Base-by-base conservation (phyloP, 2,888 invertebrate species). In the Lasioglossum oenotherae region DNA sequence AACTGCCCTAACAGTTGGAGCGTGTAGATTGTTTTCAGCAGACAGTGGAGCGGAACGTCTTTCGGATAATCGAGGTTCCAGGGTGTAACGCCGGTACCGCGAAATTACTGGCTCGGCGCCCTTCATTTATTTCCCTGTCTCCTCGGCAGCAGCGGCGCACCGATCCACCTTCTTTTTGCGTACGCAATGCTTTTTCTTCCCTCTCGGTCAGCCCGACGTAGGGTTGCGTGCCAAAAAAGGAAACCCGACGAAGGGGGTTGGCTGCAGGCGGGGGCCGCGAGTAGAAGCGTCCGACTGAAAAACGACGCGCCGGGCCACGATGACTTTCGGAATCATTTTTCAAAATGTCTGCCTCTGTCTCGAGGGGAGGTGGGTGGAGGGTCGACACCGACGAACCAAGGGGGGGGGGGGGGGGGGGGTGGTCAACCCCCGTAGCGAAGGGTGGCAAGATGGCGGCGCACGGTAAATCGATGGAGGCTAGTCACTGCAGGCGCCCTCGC, bases 391-490 rank as follows among this genome's bases (percentile, higher is more conserved):
- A 82, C 83, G 83, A 74, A 77, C 84, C 27, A 41, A 74, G 80
- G 81, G 60, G 64, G 84, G 84, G 85, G 87, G 89, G 72, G 74
- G 80, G 73, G 86, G 87, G 85, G 83, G 93, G 95, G 94, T 94
- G 95, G 94, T 94, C 93, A 94, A 94, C 94, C 94, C 94, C 93
- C 91, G 92, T 93, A 93, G 93, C 93, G 93, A 93, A 95, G 95
- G 95, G 94, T 94, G 93, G 95, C 94, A 95, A 95, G 95, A 95
- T 95, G 95, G 95, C 95, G 95, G 94, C 95, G 92, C 93, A 94
- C 93, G 94, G 95, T 93, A 95, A 95, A 95, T 95, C 95, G 95
- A 95, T 95, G 95, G 95, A 95, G 95, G 95, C 95, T 95, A 95
- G 94, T 95, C 95, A 95, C 94, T 94, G 94, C 94, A 94, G 93